Evolutionary conservation across 2,797 vertebrate species (phyloP).

Genomic region (Pangasius mekongensis): DNA sequence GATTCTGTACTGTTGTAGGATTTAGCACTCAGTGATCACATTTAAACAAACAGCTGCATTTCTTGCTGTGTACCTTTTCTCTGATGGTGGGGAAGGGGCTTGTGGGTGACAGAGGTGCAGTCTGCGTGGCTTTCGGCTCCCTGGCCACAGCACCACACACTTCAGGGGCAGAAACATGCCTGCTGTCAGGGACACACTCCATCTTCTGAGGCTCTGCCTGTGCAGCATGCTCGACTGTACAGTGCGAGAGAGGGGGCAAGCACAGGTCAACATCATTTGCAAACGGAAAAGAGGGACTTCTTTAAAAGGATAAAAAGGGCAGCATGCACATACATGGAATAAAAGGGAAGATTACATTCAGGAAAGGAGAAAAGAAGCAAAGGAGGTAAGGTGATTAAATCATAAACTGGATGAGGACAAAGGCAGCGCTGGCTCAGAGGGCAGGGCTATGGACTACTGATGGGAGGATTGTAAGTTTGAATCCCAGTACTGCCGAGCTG

Average conservation of each 20-base stretch:
- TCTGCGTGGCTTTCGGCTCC: constrained; percentile 81
- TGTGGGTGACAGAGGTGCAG: constrained; percentile 66
- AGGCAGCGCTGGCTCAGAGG: background rate
- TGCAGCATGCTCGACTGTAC: constrained; percentile 53
- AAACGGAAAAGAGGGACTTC: constrained; percentile 14
- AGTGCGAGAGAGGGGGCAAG: constrained; percentile 32
- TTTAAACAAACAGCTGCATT: constrained; percentile 7
- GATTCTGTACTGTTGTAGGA: background rate
- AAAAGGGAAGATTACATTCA: constrained; percentile 24
- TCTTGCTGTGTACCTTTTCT: constrained; percentile 79
- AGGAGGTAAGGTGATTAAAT: background rate
- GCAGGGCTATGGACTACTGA: background rate
- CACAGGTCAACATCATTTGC: constrained; percentile 28
- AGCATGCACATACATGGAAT: constrained; percentile 24
- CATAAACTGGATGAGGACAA: constrained; percentile 3
- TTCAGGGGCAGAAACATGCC: constrained; percentile 63
- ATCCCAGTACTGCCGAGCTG: background rate
- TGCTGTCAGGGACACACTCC: constrained; percentile 52
- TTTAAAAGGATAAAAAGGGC: background rate
- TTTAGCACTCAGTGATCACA: constrained; percentile 10
- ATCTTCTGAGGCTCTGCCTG: constrained; percentile 63
- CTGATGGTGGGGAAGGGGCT: constrained; percentile 66
- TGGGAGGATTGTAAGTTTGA: background rate
- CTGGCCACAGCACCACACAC: constrained; percentile 53
- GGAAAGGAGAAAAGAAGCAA: constrained; percentile 8